A percentile compares a stretch with the other conserved stretches of the same genome.
Evolutionary conservation across 2,888 invertebrate species (phyloP).

Genomic region (Tubulanus polymorphus): DNA sequence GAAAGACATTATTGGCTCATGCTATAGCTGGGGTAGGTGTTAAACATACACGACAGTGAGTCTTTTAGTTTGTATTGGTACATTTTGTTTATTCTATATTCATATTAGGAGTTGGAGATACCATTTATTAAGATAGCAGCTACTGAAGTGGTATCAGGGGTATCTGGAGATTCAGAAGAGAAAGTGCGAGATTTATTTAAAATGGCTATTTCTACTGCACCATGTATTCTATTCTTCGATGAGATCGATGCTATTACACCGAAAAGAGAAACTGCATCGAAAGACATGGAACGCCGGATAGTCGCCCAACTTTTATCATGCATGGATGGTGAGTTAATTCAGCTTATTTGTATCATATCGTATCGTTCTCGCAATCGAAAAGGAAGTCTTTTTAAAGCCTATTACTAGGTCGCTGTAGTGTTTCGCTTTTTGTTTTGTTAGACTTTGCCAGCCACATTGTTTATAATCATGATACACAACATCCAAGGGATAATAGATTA

Average conservation of each 20-base stretch:
- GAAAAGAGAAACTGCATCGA: constrained; percentile 81
- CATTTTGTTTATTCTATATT: background rate
- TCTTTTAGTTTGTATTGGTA: background rate
- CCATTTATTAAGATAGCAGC: constrained; percentile 84
- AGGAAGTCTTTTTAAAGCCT: background rate
- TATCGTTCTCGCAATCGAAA: no score
- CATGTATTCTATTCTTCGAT: constrained; percentile 80
- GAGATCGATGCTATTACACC: constrained; percentile 96
- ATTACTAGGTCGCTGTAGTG: background rate
- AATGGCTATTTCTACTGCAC: constrained; percentile 62
- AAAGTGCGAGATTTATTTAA: constrained; percentile 87
- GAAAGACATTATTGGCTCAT: constrained; percentile 60
- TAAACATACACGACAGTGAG: background rate
- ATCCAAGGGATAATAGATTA: no score
- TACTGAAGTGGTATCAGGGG: constrained; percentile 87
- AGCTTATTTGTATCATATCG: background rate
- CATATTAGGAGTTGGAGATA: constrained; percentile 69
- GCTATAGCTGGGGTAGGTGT: constrained; percentile 56
- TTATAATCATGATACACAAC: no score
- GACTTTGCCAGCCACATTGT: no score
- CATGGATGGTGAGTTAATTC: constrained; percentile 67
- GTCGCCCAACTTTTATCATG: constrained; percentile 87
- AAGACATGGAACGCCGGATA: constrained; percentile 94
- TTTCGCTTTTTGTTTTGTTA: no score
- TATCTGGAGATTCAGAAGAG: constrained; percentile 94